A percentile compares a stretch with the other conserved stretches of the same genome.
Evolutionary conservation across 2,113 vertebrate genomes (phyloP).

Genomic region (Gopherus flavomarginatus): DNA sequence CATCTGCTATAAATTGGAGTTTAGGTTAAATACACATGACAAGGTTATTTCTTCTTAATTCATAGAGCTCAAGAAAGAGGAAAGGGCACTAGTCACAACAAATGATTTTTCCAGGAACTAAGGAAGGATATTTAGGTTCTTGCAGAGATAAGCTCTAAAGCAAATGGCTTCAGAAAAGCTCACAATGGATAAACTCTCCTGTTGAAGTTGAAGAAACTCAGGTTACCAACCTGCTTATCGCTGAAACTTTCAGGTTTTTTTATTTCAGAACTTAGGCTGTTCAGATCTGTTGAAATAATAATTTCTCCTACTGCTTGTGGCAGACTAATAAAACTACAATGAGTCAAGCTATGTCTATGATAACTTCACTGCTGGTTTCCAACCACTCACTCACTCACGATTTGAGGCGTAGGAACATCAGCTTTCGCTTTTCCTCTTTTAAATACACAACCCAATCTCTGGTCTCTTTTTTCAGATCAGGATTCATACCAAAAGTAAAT

Average conservation of each 20-base stretch:
- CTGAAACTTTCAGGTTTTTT: background rate
- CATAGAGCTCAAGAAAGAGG: background rate
- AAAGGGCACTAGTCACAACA: background rate
- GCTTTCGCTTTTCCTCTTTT: background rate
- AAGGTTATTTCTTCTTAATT: background rate
- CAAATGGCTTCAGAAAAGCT: background rate
- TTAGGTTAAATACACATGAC: background rate
- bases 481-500: background rate
- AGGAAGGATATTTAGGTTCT: background rate
- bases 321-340: background rate
- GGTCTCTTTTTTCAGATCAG: background rate
- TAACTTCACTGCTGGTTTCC: background rate
- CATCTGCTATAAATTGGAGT: background rate
- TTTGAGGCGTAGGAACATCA: background rate
- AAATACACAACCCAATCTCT: background rate
- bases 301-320: background rate
- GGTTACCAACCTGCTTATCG: background rate
- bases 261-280: background rate
- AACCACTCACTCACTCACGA: background rate
- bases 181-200: background rate
- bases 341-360: background rate
- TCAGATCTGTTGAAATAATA: background rate
- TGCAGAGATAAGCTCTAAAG: background rate
- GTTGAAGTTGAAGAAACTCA: background rate
- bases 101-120: background rate